These are phyloP conservation scores for Drosophila yakuba DNA, from an alignment of 1,140 invertebrate species.

Conservation along the genomic window DNA sequence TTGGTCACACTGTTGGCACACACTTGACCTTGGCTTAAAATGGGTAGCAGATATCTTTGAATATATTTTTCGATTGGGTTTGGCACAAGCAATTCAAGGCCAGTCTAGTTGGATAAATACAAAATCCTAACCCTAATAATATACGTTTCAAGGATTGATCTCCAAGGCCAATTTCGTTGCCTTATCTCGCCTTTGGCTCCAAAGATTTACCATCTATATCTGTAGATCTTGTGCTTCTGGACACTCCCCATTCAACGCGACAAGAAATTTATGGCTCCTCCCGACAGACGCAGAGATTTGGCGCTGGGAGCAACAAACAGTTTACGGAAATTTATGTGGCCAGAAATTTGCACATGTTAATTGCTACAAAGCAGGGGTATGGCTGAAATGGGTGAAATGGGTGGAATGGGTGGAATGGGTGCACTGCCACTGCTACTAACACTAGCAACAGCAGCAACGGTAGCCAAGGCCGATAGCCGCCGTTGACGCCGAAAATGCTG, in stretches of 20 bases:
- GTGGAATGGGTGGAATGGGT: not conserved
- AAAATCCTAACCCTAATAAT: not conserved
- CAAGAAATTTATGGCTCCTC: conserved; percentile 39
- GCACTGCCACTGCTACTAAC: not conserved
- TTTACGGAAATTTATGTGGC: conserved; percentile 50
- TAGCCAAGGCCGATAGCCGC: conserved; percentile 22
- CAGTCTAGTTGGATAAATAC: not conserved
- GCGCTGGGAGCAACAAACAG: conserved; percentile 42
- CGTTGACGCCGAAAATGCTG: conserved; percentile 45
- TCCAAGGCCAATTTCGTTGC: conserved; percentile 13
- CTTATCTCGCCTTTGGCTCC: conserved; percentile 11
- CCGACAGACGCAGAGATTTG: conserved; percentile 50
- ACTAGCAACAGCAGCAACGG: conserved; percentile 16
- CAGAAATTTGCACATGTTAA: conserved; percentile 57
- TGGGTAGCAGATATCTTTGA: not conserved
- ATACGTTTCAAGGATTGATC: not conserved
- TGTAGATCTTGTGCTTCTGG: conserved; percentile 10
- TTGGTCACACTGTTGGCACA: not conserved
- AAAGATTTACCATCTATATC: conserved; percentile 31
- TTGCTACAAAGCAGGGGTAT: conserved; percentile 44
- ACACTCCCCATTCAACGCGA: not conserved
- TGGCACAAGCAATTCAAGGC: not conserved
- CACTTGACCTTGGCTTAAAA: not conserved
- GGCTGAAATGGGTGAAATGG: not conserved
- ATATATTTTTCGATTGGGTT: not conserved